Evolutionary conservation across 1,140 invertebrate species (phyloP).

Genomic region (Drosophila truncata): DNA sequence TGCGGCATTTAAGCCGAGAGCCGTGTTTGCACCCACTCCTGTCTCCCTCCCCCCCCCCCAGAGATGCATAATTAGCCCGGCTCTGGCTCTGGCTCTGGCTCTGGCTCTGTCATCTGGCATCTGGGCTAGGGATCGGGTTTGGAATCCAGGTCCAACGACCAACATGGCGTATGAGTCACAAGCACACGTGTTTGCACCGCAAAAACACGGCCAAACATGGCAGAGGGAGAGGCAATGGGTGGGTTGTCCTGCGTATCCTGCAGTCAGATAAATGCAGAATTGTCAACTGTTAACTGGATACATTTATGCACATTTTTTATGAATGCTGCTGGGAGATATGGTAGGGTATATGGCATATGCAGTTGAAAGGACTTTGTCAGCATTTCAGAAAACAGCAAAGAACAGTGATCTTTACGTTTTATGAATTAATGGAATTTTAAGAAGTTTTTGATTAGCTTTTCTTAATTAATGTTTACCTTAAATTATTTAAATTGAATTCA

Average conservation of each 20-base stretch:
- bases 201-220: background rate
- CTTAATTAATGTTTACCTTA: no score
- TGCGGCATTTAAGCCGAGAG: conserved; percentile 69
- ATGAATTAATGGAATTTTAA: background rate
- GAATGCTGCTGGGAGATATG: no score
- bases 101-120: conserved; percentile 6
- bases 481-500: background rate
- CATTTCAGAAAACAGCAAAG: background rate
- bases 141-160: background rate
- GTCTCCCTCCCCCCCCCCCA: background rate
- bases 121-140: conserved; percentile 3
- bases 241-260: conserved; percentile 17
- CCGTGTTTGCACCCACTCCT: conserved; percentile 38
- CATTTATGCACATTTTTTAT: conserved; percentile 26
- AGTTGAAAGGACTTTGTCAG: background rate
- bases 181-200: conserved; percentile 26
- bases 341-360: background rate
- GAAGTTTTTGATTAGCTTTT: background rate
- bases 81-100: conserved; percentile 15
- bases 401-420: background rate
- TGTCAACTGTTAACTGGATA: conserved; percentile 39
- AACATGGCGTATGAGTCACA: conserved; percentile 48
- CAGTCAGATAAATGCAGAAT: conserved; percentile 38
- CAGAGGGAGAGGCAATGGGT: background rate
- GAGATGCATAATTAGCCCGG: conserved; percentile 68